phyloP scores from a whole-genome alignment of 35 echinoderm and acorn worm genomes.

The Eucidaris tribuloides region DNA sequence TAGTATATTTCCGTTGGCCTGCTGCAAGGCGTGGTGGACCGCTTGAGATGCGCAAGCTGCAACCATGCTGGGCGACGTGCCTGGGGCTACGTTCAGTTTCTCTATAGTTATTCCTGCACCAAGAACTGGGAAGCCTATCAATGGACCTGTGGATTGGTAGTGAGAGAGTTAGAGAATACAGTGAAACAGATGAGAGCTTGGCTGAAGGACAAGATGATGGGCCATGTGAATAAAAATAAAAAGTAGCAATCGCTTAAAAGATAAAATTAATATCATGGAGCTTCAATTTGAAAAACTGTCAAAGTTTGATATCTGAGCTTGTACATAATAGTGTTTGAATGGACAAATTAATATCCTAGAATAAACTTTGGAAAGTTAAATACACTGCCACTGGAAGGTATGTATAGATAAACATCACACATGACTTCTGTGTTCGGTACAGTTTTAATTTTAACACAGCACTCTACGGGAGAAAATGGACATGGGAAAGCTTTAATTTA shows the following conservation, averaged over 20 bases:
- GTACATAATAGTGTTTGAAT: too few species aligned
- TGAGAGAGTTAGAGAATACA: not conserved
- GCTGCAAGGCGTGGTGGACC: slow-evolving; percentile 57
- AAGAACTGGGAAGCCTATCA: slow-evolving; percentile 65
- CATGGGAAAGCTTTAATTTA: too few species aligned
- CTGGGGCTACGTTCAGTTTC: slow-evolving; percentile 19
- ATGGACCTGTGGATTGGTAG: slow-evolving; percentile 34
- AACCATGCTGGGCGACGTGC: slow-evolving; percentile 68
- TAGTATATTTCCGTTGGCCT: slow-evolving; percentile 26
- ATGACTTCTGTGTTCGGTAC: too few species aligned
- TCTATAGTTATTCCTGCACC: slow-evolving; percentile 34
- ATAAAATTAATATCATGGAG: too few species aligned
- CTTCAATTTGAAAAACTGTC: too few species aligned
- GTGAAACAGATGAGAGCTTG: not conserved
- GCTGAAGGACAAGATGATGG: not conserved
- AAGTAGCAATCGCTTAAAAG: not conserved
- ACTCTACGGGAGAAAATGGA: too few species aligned
- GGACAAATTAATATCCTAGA: too few species aligned
- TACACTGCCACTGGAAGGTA: too few species aligned
- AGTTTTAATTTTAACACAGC: too few species aligned
- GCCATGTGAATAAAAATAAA: not conserved
- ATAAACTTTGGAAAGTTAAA: too few species aligned
- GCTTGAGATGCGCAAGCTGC: slow-evolving; percentile 76
- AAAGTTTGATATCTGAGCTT: too few species aligned
- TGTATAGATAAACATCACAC: too few species aligned